A percentile compares a stretch with the other conserved stretches of the same genome.
Evolutionary conservation across 2,113 vertebrate genomes (phyloP).

Genomic region (Platichthys stellatus): DNA sequence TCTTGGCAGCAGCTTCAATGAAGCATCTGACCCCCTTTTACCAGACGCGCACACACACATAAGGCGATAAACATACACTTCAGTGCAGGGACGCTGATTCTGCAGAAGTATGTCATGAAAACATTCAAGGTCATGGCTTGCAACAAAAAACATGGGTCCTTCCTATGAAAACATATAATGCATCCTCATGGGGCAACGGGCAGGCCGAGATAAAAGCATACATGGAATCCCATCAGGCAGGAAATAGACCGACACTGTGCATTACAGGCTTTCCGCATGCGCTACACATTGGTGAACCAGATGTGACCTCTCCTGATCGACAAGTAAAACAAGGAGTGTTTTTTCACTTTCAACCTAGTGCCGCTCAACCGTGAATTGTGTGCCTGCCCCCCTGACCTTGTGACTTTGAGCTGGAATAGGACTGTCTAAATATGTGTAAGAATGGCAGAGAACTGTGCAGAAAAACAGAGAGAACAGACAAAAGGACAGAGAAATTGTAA

Average conservation of each 20-base stretch:
- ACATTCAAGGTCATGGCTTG: constrained; percentile 3
- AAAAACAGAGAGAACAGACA: background rate
- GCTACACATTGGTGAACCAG: constrained; percentile 22
- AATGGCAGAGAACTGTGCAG: background rate
- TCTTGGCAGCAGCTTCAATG: constrained; percentile 60
- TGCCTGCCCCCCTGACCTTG: constrained; percentile 29
- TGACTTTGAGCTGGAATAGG: constrained; percentile 7
- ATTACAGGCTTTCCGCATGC: constrained; percentile 13
- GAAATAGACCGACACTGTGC: constrained; percentile 21
- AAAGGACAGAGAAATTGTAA: background rate
- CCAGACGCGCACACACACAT: constrained; percentile 8
- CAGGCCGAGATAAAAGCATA: constrained; percentile 31
- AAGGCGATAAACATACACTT: constrained; percentile 2
- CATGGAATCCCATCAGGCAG: constrained; percentile 12
- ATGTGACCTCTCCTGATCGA: constrained; percentile 29
- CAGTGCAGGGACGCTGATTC: background rate
- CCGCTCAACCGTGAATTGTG: constrained; percentile 18
- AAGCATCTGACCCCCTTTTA: constrained; percentile 63
- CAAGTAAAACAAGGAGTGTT: constrained; percentile 2
- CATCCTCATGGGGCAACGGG: constrained; percentile 6
- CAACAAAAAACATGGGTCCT: background rate
- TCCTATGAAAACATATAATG: constrained; percentile 5
- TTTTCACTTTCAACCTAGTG: constrained; percentile 22
- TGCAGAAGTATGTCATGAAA: background rate
- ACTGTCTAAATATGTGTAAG: background rate